Conservation (phyloP, 2,888 invertebrate species). For the Epistrophe grossulariae region DNA sequence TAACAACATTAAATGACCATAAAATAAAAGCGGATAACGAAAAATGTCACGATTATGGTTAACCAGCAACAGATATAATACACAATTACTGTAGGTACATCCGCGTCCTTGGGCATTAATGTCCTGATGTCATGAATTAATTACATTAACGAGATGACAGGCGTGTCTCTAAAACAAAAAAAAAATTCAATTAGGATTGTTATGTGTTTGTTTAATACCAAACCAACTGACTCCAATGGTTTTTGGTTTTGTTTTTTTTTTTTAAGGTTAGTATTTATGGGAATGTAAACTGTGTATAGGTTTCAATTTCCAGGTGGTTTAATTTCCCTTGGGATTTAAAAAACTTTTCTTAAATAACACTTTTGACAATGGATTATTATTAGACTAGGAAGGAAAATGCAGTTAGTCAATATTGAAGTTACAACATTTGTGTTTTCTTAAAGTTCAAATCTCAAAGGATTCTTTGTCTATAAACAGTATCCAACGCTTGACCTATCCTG, state of each 20-base stretch:
- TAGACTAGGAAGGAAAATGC: no score
- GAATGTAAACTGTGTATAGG: no score
- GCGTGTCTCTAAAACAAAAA: neutral
- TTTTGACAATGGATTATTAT: no score
- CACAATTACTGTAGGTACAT: neutral
- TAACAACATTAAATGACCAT: neutral
- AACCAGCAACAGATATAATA: neutral
- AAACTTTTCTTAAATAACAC: no score
- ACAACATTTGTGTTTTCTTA: no score
- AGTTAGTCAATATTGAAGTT: no score
- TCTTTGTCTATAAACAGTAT: no score
- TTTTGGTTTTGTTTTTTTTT: neutral
- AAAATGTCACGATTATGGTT: conserved; percentile 6
- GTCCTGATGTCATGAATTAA: conserved; percentile 10
- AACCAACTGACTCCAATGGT: neutral
- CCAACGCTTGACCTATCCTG: no score
- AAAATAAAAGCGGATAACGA: neutral
- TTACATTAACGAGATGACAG: neutral
- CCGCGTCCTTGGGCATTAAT: conserved; percentile 3
- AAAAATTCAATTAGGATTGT: conserved; percentile 2
- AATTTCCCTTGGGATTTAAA: no score
- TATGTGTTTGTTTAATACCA: neutral
- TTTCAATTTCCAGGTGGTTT: no score
- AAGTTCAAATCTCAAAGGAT: no score
- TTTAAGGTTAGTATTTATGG: neutral